Base-by-base conservation (phyloP, 1,140 invertebrate species). In the Triops longicaudatus region DNA sequence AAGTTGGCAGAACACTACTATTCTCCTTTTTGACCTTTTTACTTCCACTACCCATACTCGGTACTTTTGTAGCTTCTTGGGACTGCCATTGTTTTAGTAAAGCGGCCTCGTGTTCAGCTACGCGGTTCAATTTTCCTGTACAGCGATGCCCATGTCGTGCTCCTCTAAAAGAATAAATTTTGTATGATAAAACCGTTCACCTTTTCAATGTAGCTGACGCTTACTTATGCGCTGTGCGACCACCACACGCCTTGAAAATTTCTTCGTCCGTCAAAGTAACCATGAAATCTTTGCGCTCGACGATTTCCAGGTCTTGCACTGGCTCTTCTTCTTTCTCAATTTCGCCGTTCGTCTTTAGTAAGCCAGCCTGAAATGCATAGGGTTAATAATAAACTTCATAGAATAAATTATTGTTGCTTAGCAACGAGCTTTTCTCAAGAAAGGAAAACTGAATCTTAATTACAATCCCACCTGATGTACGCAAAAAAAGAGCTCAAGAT, bases 171-270 rank as follows among this genome's bases (percentile, higher is more conserved):
- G 50, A 76, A 78, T 72, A 74, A 28, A 42, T 28, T 63, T 63
- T 63, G 50, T 63, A 63, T 63, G 50, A 63, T 63, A 63, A 63
- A 63, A 63, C 22, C 50, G 1, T 5, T 28, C 17, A 14, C 26
- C 9, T 26, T n/a, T 26, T 41, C 31, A 4, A 37, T 2, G 2
- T 37, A 37, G 31, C 31, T 37, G 31, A 73, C 71, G 42, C 85
- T 83, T 86, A 90, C 89, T 94, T 94, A 83, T 95, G 92, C 4
- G 90, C 91, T 43, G 92, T 95, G 81, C 92, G 85, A 6, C 91
- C 91, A 73, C 87, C 89, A 84, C 92, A 94, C 9, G 89, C 88
- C 74, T 88, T 88, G 83, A 93, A 92, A 27, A 94, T 83, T 79
- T 93, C 89, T 80, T 94, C 92, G 84, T 94, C 92, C 12, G 89